Base-by-base conservation (phyloP, 2,888 invertebrate species). In the Masnerella sp. region DNA sequence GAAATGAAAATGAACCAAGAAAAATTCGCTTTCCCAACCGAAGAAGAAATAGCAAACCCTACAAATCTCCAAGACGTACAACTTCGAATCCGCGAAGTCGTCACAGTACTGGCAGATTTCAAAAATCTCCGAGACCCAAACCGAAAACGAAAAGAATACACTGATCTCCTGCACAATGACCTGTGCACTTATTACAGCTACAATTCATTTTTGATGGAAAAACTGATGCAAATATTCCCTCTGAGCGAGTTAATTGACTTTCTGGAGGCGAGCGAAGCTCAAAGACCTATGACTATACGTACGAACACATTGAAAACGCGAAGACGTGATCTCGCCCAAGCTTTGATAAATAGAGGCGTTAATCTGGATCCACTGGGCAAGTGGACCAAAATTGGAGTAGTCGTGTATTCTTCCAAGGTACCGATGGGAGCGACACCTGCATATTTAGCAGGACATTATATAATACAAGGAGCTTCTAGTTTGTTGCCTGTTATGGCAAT, bases 361-460 rank as follows among this genome's bases (percentile, higher is more conserved):
- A 99, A 99, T 90, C 90, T 99, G 75, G 99, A 99, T 89, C 98
- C 99, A 0, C 91, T 99, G 62, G 99, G 98, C 3, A 96, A 98
- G 87, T 99, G 99, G 99, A 96, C 97, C 45, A 99, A 98, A 89
- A 96, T 98, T 14, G 99, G 99, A 8, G 90, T 99, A 25, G 97
- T 99, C 1, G 91, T 99, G 5, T 99, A 97, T 87, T 97, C 95
- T 78, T 94, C 98, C 0, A 96, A 97, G 83, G 98, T 99, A 0
- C 98, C 99, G 0, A 90, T 99, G 80, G 99, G 98, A 75, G 99
- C 99, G 0, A 99, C 99, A 0, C 99, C 99, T 0, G 99, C 99
- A 89, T 99, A 99, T 89, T 90, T 99, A 75, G 98, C 98, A 42
- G 99, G 99, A 0, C 97, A 99, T 87, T 99, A 99, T 84, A 96